Evolutionary conservation across 2,113 vertebrate genomes (phyloP).

Genomic region (Myrmophylax atrothorax): DNA sequence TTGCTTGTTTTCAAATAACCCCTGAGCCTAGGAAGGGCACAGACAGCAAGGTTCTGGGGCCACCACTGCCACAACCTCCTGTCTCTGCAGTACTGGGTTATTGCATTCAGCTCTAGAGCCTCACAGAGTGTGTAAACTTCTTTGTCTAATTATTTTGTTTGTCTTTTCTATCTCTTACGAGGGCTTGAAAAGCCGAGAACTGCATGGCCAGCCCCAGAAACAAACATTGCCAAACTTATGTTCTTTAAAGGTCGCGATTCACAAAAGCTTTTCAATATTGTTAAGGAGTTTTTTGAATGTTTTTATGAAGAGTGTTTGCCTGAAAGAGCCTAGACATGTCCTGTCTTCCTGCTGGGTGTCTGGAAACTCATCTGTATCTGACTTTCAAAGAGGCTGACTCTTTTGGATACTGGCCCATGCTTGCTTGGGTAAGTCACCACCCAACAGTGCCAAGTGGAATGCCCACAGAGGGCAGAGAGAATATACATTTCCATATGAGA

Average conservation of each 20-base stretch:
- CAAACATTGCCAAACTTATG: background rate
- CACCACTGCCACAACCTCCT: background rate
- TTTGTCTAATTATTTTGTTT: background rate
- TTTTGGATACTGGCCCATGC: background rate
- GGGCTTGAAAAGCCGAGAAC: background rate
- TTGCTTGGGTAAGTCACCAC: background rate
- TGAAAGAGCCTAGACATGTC: background rate
- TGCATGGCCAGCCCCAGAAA: background rate
- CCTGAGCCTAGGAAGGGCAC: background rate
- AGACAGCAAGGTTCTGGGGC: background rate
- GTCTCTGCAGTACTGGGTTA: background rate
- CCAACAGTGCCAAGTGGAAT: background rate
- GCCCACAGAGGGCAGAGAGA: background rate
- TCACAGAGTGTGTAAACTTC: background rate
- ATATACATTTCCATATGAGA: background rate
- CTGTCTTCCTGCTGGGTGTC: background rate
- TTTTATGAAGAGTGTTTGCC: background rate
- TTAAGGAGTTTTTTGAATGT: background rate
- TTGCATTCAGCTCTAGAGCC: background rate
- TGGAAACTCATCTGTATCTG: background rate
- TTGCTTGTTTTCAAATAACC: background rate
- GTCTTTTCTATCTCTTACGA: background rate
- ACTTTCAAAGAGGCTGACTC: background rate
- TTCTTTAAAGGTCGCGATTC: fast-evolving
- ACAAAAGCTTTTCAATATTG: background rate